Evolutionary conservation across 2,797 vertebrate genomes (phyloP), one percentile per base, ranked within the genome.

Genomic region (Peromyscus eremicus): DNA sequence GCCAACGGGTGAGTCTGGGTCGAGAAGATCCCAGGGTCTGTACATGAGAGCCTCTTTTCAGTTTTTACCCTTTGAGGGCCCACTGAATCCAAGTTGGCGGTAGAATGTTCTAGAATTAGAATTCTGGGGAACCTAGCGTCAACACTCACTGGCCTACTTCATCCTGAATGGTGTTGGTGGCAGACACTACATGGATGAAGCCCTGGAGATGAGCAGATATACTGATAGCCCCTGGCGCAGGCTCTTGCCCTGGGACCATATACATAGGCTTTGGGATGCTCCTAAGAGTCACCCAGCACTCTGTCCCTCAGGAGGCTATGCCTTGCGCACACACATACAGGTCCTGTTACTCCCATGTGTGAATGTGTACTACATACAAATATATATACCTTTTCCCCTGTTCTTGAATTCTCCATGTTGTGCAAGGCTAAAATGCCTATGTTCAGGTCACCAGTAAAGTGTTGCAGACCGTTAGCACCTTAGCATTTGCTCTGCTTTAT

Each of bases 401-500:
- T 27, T 62, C 29, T 62, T 23, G 1, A 25, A 32, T 57, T 12
- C 13, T 57, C 13, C 0, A 0, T n/a, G 12, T 80, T 76, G 37
- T 16, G 0, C 32, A 17, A 82, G 77, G n/a, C 46, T 83, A 37
- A 40, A 81, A 84, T 12, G 13, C 70, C 76, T 13, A 13, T 9
- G 2, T 57, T 80, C 19, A 2, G 34, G 71, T 23, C 14, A 43
- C 23, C 2, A 34, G 49, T 34, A 68, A 40, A 76, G 13, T 27
- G 37, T 25, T 19, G 23, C 10, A 10, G 62, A 3, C 46, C 0
- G 0, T 6, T 52, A 62, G 5, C 17, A 29, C n/a, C 49, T 2
- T 12, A n/a, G 34, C 64, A 13, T 25, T 17, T 46, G 57, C 16
- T 29, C 37, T 73, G 19, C 14, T 40, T 80, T 57, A 4, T 49